Base-by-base conservation (phyloP, 1,140 invertebrate species). In the Trichonephila inaurata region DNA sequence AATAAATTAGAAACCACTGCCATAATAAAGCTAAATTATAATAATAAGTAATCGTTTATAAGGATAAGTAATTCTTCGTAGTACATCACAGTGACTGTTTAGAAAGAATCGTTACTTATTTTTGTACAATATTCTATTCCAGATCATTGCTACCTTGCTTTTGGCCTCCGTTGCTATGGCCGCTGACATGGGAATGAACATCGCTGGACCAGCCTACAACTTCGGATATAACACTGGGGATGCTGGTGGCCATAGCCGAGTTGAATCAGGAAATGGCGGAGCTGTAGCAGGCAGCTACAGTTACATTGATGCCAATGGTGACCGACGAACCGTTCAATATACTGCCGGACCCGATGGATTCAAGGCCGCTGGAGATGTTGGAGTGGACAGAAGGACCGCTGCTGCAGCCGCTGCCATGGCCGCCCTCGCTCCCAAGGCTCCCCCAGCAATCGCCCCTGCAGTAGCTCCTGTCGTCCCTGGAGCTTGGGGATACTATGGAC, bases 281-380 rank as follows among this genome's bases (percentile, higher is more conserved):
- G 97, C 98, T 2, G 72, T 98, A 66, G 98, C 98, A 95, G 98
- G 98, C 82, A 98, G 98, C 62, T 98, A 98, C 95, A 98, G 98
- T 89, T 98, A 97, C 95, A 96, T 98, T 60, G 98, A 98, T 95
- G 97, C 97, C 64, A 96, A 97, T 94, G 98, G 98, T 7, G 97
- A 98, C 95, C 97, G 98, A 83, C 98, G 98, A 96, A 96, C 97
- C 81, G 97, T 98, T 21, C 97, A 97, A 6, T 98, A 98, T 95
- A 97, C 97, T 16, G 98, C 98, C 7, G 97, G 94, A 81, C 86
- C 96, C 95, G 97, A 98, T 95, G 95, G 95, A 82, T 95, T 60
- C 92, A 44, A 94, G 44, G 86, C 95, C 14, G n/a, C 44, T 61
- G 95, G 95, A n/a, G 94, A 95, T 28, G 92, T 94, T 40, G 64